These are phyloP conservation scores for Chrysolina oricalcia DNA, from an alignment of 2,888 invertebrate species.

Conservation along the genomic window DNA sequence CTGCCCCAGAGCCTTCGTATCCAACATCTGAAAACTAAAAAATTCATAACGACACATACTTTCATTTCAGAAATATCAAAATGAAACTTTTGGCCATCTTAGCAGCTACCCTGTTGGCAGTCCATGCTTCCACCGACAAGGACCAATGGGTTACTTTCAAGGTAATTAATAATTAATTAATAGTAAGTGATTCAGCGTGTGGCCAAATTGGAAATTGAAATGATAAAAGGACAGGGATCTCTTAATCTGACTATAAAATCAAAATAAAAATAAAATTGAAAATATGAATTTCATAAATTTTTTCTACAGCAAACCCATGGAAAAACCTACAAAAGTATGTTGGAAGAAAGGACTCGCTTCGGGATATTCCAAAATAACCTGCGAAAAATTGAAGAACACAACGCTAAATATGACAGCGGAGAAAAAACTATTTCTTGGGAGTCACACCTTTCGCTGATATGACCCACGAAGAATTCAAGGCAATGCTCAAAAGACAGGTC, in stretches of 20 bases:
- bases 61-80: constrained; percentile 41
- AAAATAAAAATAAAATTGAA: too few relatives aligned
- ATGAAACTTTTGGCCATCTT: constrained; percentile 41
- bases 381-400: too few relatives aligned
- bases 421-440: constrained; percentile 1
- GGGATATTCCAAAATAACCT: constrained; percentile 21
- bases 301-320: too few relatives aligned
- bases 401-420: too few relatives aligned
- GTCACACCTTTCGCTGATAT: constrained; percentile 12
- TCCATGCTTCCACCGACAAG: constrained; percentile 25
- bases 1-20: background rate
- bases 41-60: background rate
- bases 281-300: too few relatives aligned
- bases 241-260: too few relatives aligned
- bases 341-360: constrained; percentile 7
- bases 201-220: too few relatives aligned
- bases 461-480: constrained; percentile 3
- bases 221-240: too few relatives aligned
- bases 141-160: constrained; percentile 41
- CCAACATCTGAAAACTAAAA: background rate
- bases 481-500: background rate
- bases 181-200: too few relatives aligned
- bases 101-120: constrained; percentile 26
- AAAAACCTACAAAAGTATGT: too few relatives aligned
- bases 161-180: constrained; percentile 2